Base-by-base conservation (phyloP, 2,113 vertebrate species). In the Dromiciops gliroides region DNA sequence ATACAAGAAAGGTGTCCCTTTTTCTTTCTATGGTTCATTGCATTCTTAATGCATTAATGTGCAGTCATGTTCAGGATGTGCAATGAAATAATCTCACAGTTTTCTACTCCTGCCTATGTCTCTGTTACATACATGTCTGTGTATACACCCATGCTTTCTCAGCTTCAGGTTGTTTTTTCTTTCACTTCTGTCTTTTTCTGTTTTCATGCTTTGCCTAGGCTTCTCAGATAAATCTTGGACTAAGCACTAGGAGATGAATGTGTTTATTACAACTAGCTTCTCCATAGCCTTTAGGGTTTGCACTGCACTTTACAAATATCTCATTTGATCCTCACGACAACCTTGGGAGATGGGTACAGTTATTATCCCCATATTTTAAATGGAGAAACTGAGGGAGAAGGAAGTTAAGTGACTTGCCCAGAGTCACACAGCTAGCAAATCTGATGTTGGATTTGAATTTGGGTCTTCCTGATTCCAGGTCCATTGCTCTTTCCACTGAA, bases 141-240 rank as follows among this genome's bases (percentile, higher is more conserved):
- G n/a, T 50, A 93, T 91, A 75, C 50, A 93, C 93, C 37, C 75
- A 93, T 23, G 90, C 52, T 95, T 95, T 90, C 92, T 94, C 22
- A 92, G 51, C 94, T 97, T 97, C 97, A 95, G 9, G 11, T 93
- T 97, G 95, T 96, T 96, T 94, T 94, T 96, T 94, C 51, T 90
- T 48, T 96, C 94, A 93, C 91, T 8, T 89, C 19, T 89, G 25
- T 91, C 1, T 4, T 83, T 92, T 97, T 2, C 0, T 19, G 0
- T 75, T 95, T 93, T 93, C 51, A 22, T 97, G 89, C 53, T 95
- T 11, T 93, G 49, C 89, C 44, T 92, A 26, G 3, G n/a, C 8
- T 95, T 96, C 56, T 97, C 51, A 51, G 91, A 52, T 56, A 88
- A 92, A 3, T 51, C 28, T 91, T n/a, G 51, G 48, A 91, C 95